Evolutionary conservation across 2,888 invertebrate species (phyloP), one percentile per base, ranked within the genome.

Genomic region (Anagyrus pseudococci): DNA sequence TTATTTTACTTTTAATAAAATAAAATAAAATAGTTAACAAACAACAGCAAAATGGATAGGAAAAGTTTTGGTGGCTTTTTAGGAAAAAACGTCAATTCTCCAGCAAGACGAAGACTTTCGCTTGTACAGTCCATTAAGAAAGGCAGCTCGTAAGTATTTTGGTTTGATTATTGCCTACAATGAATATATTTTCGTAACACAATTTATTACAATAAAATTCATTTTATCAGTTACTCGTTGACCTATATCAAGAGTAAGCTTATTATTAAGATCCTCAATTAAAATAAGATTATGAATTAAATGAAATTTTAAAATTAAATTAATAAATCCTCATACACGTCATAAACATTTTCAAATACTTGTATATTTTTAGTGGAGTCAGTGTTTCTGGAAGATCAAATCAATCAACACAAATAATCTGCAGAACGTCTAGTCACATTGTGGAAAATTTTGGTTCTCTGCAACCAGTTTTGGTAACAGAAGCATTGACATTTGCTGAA

Each of bases 381-480:
- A 87, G 86, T 70, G 73, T 85, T 0, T 87, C 88, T 0, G 87
- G 85, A 23, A 84, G 87, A 64, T 86, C 88, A 0, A 86, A 85
- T 63, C 89, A 89, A 71, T 87, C 89, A 0, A 86, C 90, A 19
- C 90, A 93, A 81, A 84, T 93, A 7, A 86, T 94, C 46, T 87
- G 90, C 71, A 90, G 92, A 72, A 90, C 92, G 0, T 85, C 89
- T 22, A 85, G 85, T 69, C 90, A 91, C 75, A 84, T 87, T 17
- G 86, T 94, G 0, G 93, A 95, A 78, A 88, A 87, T 58, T 94
- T 88, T 83, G 95, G 95, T 0, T 84, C 88, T 26, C 87, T 93
- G 1, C 79, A 95, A 47, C 96, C 96, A 29, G 94, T 96, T 1
- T 85, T 92, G 62, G 92, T 96, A 2, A 94, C 93, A 22, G 96